Conservation (phyloP, 2,113 vertebrate species). For the Panthera uncia region DNA sequence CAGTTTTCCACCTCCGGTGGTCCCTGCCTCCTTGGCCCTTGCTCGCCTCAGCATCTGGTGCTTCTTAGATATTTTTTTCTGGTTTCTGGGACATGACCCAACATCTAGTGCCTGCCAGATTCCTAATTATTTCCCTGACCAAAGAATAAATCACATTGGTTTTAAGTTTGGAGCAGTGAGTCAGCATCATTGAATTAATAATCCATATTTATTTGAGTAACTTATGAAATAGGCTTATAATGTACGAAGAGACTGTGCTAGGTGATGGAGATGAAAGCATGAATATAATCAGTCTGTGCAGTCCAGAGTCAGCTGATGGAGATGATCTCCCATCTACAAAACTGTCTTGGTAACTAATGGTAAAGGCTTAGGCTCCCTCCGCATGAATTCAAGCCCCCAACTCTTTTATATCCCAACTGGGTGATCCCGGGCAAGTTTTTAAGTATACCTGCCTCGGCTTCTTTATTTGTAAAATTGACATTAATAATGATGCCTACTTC, state of each 20-base stretch:
- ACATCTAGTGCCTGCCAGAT: not conserved
- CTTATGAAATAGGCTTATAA: not conserved
- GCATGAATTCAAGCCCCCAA: not conserved
- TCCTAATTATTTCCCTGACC: not conserved
- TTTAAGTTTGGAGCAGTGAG: not conserved
- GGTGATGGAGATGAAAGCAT: not conserved
- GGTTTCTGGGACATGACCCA: not conserved
- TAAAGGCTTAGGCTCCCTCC: not conserved
- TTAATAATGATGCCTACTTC: not conserved
- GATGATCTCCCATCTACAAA: not conserved
- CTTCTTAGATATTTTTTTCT: not conserved
- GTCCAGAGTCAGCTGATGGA: not conserved
- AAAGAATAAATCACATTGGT: not conserved
- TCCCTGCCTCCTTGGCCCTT: not conserved
- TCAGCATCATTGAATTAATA: not conserved
- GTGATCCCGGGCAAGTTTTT: not conserved
- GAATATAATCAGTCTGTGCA: not conserved
- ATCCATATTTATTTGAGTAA: not conserved
- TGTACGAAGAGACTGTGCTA: not conserved
- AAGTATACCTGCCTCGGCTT: not conserved
- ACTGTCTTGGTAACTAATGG: not conserved
- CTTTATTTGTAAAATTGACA: not conserved
- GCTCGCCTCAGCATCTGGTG: not conserved
- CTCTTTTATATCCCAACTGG: not conserved
- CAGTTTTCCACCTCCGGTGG: accelerated